A percentile compares a stretch with the other conserved stretches of the same genome.
Evolutionary conservation across 2,888 invertebrate genomes (phyloP).

Genomic region (Torymus aiolomorphi): DNA sequence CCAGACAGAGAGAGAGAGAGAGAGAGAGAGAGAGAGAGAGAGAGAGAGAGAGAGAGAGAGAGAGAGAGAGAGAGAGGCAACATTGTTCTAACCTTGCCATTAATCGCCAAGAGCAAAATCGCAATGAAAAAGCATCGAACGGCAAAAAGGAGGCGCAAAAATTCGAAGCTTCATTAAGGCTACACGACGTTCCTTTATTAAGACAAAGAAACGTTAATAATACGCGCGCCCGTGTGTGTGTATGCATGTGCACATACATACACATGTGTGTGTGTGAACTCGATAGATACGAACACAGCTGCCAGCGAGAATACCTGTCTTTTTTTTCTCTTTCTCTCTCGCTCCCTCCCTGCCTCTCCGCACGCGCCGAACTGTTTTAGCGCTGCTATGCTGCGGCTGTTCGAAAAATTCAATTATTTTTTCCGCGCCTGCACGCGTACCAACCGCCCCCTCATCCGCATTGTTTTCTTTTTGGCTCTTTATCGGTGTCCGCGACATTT

Average conservation of each 20-base stretch:
- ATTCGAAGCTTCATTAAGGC: slow-evolving; percentile 51
- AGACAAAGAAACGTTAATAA: slow-evolving; percentile 57
- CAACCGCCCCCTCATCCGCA: too few relatives aligned
- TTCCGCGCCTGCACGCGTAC: slow-evolving; percentile 1
- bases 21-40: too few relatives aligned
- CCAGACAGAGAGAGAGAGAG: too few relatives aligned
- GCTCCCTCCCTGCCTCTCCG: background rate
- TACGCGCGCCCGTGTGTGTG: slow-evolving; percentile 1
- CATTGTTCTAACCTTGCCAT: slow-evolving; percentile 49
- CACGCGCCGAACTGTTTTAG: slow-evolving; percentile 35
- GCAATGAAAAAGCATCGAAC: slow-evolving; percentile 31
- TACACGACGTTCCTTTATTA: slow-evolving; percentile 44
- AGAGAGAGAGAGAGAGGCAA: background rate
- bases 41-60: too few relatives aligned
- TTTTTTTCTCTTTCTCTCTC: slow-evolving; percentile 16
- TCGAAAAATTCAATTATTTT: slow-evolving; percentile 55
- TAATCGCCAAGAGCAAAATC: slow-evolving; percentile 46
- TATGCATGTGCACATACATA: background rate
- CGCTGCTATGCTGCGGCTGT: background rate
- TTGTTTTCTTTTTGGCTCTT: too few relatives aligned
- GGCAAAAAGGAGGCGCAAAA: slow-evolving; percentile 18
- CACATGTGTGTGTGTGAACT: background rate
- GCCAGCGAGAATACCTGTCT: slow-evolving; percentile 11
- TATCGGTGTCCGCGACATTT: too few relatives aligned
- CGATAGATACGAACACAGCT: slow-evolving; percentile 32